Evolutionary conservation across 2,113 vertebrate genomes (phyloP), one percentile per base, ranked within the genome.

Genomic region (Ondatra zibethicus): DNA sequence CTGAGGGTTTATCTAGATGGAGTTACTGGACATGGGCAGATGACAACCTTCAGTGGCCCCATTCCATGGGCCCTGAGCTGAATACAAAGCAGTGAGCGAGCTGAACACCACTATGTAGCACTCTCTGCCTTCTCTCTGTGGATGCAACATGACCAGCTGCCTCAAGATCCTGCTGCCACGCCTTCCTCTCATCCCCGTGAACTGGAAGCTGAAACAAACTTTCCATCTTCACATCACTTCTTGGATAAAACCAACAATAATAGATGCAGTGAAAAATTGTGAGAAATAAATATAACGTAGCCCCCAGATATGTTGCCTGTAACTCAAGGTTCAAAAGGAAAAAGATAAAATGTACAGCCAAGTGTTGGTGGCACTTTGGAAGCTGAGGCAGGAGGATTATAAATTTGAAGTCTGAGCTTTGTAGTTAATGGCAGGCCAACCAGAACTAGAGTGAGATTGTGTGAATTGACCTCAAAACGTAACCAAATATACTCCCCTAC

Each of bases 241-340:
- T 31, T 65, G 36, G 72, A 21, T 92, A 42, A 92, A 58, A 76
- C 25, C 82, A 86, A 55, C 25, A 93, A 50, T 89, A 89, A n/a
- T 86, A 77, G 55, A 72, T 11, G 80, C n/a, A 85, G 65, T 90
- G 50, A 82, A 92, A 96, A 92, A 52, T 17, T 52, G 7, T 72
- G 70, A 27, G 82, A 91, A 91, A 58, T 86, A 55, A 75, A 70
- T 47, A 31, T 21, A 80, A 21, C 45, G 6, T n/a, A 92, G 10
- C 23, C 72, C 58, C 16, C 75, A 50, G 29, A 61, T 86, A 68
- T 50, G 6, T 73, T 84, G 65, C 29, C 50, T 78, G 33, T 66
- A 68, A 61, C n/a, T 70, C 84, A 76, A 88, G 17, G 25, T 66
- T 11, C 47, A 82, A 39, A 84, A 82, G 27, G 55, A 47, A 72